Percentiles rank a stretch among this genome's conserved stretches.
These are phyloP conservation scores for Arvicanthis niloticus DNA, from an alignment of 2,113 vertebrate genomes.

Conservation along the genomic window DNA sequence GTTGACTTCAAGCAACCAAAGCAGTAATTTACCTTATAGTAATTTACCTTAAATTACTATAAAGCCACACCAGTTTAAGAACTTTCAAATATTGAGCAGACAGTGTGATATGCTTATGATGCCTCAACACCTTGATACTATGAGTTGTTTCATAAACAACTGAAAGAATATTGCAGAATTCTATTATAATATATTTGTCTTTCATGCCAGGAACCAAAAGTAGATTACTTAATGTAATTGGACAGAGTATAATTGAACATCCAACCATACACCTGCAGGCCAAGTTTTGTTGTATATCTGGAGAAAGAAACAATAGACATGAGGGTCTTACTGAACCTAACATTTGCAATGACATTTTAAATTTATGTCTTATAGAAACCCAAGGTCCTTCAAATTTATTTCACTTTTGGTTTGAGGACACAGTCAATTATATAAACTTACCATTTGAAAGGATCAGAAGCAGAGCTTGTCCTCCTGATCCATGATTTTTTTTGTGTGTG, in stretches of 20 bases:
- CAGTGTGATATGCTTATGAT: not conserved
- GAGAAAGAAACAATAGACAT: not conserved
- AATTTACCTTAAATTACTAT: constrained; percentile 35
- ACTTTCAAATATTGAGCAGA: constrained; percentile 21
- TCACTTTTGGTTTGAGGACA: not conserved
- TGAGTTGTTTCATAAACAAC: not conserved
- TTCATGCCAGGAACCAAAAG: not conserved
- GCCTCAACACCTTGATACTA: no score
- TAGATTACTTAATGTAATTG: not conserved
- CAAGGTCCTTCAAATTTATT: not conserved
- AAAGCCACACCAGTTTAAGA: constrained; percentile 40
- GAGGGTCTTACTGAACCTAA: not conserved
- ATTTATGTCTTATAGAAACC: not conserved
- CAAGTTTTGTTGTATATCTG: not conserved
- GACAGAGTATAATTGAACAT: not conserved
- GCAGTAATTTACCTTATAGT: constrained; percentile 20
- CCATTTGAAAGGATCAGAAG: not conserved
- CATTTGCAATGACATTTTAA: not conserved
- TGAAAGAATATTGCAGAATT: not conserved
- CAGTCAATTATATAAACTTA: not conserved
- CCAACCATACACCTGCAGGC: not conserved
- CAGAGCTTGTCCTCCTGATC: not conserved
- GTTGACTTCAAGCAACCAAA: not conserved
- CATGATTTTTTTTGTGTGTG: not conserved
- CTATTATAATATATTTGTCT: not conserved